Evolutionary conservation across 2,888 invertebrate genomes (phyloP).

Genomic region (Mythimna vitellina): DNA sequence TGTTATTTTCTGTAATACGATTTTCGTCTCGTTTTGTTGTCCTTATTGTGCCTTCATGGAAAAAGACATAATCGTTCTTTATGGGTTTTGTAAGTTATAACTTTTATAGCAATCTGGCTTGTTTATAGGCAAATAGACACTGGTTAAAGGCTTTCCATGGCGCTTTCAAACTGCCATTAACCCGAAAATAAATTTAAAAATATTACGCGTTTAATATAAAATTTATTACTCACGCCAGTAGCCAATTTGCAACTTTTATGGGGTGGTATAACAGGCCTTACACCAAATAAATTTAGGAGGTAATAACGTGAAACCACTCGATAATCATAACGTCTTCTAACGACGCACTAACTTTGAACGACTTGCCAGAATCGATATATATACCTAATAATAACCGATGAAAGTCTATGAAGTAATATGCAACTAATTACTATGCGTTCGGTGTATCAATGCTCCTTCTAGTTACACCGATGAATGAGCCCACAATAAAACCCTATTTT

Average conservation of each 20-base stretch:
- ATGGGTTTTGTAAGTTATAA: constrained; percentile 47
- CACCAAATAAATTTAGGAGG: constrained; percentile 67
- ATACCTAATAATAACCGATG: constrained; percentile 41
- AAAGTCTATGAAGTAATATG: constrained; percentile 61
- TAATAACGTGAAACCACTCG: constrained; percentile 67
- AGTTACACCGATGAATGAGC: constrained; percentile 77
- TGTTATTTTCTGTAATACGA: background rate
- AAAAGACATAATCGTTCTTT: constrained; percentile 42
- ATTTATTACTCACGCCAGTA: constrained; percentile 67
- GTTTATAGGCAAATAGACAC: constrained; percentile 66
- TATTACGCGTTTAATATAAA: constrained; percentile 68
- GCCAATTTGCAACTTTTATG: constrained; percentile 70
- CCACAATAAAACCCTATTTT: constrained; percentile 86
- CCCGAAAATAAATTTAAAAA: constrained; percentile 70
- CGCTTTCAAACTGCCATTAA: constrained; percentile 64
- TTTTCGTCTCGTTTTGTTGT: constrained; percentile 12
- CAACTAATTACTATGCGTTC: constrained; percentile 76
- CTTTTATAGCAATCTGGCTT: constrained; percentile 55
- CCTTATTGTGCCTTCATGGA: constrained; percentile 31
- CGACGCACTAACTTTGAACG: constrained; percentile 61
- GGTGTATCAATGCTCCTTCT: constrained; percentile 68
- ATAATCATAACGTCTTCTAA: constrained; percentile 69
- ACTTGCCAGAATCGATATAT: constrained; percentile 51
- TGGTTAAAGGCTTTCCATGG: constrained; percentile 60
- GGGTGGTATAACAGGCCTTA: constrained; percentile 65